These are phyloP conservation scores for Lycia hirtaria DNA, from an alignment of 2,888 invertebrate species.

Conservation along the genomic window DNA sequence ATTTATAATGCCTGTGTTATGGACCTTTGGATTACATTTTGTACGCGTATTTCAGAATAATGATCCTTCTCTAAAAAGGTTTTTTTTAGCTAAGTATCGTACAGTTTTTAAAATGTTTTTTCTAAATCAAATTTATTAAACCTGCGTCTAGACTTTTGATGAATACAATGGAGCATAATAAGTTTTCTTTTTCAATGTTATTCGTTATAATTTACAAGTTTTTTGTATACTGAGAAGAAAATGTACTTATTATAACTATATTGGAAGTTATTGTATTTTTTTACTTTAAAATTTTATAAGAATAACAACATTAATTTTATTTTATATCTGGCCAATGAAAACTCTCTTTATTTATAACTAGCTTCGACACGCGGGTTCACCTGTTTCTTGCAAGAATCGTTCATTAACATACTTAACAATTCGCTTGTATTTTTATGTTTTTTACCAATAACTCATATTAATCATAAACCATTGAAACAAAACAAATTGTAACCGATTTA, in stretches of 20 bases:
- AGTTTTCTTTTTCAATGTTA: not conserved
- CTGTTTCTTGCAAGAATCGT: no score
- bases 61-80: not conserved
- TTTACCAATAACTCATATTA: no score
- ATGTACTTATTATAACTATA: no score
- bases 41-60: constrained; percentile 8
- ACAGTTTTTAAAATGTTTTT: constrained; percentile 1
- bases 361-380: no score
- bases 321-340: no score
- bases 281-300: not conserved
- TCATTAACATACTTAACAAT: no score
- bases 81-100: not conserved
- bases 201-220: not conserved
- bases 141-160: not conserved
- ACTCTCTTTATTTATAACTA: no score
- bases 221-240: not conserved
- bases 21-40: constrained; percentile 25
- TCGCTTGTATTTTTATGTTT: no score
- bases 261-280: not conserved
- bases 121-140: not conserved
- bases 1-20: constrained; percentile 33
- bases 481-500: no score
- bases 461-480: no score
- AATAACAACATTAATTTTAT: no score
- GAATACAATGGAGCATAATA: not conserved